Evolutionary conservation across 2,113 vertebrate species (phyloP), one percentile per base, ranked within the genome.

Genomic region (Pelusios castaneus): DNA sequence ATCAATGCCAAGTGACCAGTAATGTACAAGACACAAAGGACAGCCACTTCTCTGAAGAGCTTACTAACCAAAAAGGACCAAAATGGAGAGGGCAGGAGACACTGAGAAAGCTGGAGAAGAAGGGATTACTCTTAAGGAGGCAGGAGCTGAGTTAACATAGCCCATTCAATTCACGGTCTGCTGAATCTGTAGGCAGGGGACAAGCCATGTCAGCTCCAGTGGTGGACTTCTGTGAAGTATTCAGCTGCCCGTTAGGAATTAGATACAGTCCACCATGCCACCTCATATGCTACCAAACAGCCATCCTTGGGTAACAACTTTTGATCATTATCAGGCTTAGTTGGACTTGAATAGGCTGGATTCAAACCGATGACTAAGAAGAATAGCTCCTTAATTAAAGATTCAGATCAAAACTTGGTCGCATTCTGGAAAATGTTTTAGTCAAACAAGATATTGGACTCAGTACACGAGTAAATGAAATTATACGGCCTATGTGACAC

Each of bases 11-110:
- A 52, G 34, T 45, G 88, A 29, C 14, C 38, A 80, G 24, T 0
- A 0, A 45, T 21, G 77, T 5, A 12, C 0, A 0, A 86, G 67
- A 51, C 27, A 43, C 12, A 29, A 27, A 24, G 21, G 38, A 77
- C 81, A 60, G 21, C 22, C 51, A 24, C 3, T 4, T 47, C 79
- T 56, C 63, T 2, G 1, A 81, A 60, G 34, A 41, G 16, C 47
- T 45, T 54, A 55, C 14, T 5, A 10, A 45, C 87, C 13, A 24
- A 80, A 91, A 91, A 67, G n/a, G n/a, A 38, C 63, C 34, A 70
- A 38, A 22, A 70, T 21, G n/a, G 19, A 70, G 63, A 70, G n/a
- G 19, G n/a, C 63, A 82, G 70, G 45, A 10, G 45, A 49, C 43
- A 31, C 2, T 0, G 1, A 56, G 58, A 90, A 93, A 94, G 45